These are phyloP conservation scores for Blastobasis adustella DNA, from an alignment of 2,888 invertebrate genomes.

Conservation along the genomic window DNA sequence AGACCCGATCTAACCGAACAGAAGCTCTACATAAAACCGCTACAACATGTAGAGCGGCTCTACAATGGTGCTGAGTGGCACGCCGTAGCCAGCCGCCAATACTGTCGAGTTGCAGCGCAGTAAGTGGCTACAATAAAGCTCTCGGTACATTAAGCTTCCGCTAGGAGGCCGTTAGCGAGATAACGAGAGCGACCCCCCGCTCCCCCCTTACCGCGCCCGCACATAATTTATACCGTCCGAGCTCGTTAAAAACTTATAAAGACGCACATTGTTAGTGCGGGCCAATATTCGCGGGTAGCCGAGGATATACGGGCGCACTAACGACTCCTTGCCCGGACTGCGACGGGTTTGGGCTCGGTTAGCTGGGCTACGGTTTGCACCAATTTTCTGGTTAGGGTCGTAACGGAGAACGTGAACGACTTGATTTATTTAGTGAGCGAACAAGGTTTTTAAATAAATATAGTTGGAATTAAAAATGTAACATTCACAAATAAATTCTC, in stretches of 20 bases:
- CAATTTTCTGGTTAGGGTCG: not conserved
- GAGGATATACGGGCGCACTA: slow-evolving; percentile 61
- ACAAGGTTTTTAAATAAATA: not conserved
- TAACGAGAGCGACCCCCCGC: slow-evolving; percentile 65
- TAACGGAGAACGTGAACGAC: too few relatives aligned
- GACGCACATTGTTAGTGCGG: slow-evolving; percentile 73
- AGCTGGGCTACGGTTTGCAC: not conserved
- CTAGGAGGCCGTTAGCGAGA: slow-evolving; percentile 70
- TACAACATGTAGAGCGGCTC: too few relatives aligned
- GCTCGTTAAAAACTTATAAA: slow-evolving; percentile 76
- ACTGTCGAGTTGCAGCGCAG: slow-evolving; percentile 17
- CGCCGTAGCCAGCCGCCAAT: not conserved
- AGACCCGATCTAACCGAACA: too few relatives aligned
- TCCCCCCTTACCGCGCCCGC: slow-evolving; percentile 25
- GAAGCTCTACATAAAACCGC: too few relatives aligned
- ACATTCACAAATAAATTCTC: too few relatives aligned
- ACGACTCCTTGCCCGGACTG: slow-evolving; percentile 44
- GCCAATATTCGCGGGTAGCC: slow-evolving; percentile 68
- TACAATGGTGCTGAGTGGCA: too few relatives aligned
- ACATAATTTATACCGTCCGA: slow-evolving; percentile 73
- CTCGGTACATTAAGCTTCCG: slow-evolving; percentile 72
- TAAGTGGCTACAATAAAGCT: slow-evolving; percentile 74
- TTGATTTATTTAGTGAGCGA: too few relatives aligned
- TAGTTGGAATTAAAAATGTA: too few relatives aligned
- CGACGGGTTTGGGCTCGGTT: not conserved